phyloP scores from a whole-genome alignment of 2,888 invertebrate species.

The Athalia circularis region DNA sequence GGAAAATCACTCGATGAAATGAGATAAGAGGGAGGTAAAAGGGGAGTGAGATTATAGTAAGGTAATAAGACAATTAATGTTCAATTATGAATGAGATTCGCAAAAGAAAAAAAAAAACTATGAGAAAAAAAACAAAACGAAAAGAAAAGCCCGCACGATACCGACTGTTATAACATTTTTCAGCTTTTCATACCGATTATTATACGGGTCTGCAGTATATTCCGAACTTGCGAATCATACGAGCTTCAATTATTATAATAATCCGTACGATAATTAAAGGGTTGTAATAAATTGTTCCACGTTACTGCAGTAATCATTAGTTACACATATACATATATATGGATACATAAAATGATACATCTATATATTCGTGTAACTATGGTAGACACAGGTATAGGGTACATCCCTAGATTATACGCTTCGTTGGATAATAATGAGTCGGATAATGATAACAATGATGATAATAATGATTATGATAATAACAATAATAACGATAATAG shows the following conservation, averaged over 20 bases:
- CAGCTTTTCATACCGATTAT: not conserved
- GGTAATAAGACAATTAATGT: constrained; percentile 45
- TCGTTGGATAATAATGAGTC: constrained; percentile 39
- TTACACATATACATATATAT: no score
- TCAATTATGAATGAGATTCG: constrained; percentile 42
- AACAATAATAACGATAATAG: constrained; percentile 22
- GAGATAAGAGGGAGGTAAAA: not conserved
- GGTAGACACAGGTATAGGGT: not conserved
- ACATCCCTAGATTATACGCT: constrained; percentile 30
- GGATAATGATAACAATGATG: constrained; percentile 23
- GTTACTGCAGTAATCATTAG: not conserved
- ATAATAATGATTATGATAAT: constrained; percentile 10
- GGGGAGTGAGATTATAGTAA: not conserved
- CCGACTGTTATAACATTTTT: not conserved
- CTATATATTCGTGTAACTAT: no score
- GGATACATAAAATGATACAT: no score
- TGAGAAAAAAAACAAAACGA: not conserved
- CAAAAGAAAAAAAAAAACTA: constrained; percentile 5
- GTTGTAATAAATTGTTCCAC: constrained; percentile 38
- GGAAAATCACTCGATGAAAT: not conserved
- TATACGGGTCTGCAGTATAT: not conserved
- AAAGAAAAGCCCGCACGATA: constrained; percentile 9
- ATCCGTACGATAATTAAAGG: constrained; percentile 17
- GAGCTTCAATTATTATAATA: no score
- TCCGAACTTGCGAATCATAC: not conserved